phyloP scores from a whole-genome alignment of 1,140 invertebrate species.

The Drosophila saltans region DNA sequence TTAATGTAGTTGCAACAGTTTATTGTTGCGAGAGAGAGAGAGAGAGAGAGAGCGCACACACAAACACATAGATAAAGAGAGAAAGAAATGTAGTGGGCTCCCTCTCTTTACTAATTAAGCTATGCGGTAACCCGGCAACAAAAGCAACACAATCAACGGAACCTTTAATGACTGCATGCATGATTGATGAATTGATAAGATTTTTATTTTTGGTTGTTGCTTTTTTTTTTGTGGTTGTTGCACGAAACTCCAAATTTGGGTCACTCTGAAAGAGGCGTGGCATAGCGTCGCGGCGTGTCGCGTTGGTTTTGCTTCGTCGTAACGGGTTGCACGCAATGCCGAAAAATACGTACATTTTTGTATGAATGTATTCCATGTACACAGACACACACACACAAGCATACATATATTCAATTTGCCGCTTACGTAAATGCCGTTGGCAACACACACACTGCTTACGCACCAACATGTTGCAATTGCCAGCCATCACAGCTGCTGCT shows the following conservation, averaged over 20 bases:
- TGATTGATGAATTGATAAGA: constrained; percentile 80
- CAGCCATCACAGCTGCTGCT: constrained; percentile 12
- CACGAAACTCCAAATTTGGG: constrained; percentile 60
- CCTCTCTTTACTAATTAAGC: background rate
- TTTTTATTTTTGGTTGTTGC: constrained; percentile 31
- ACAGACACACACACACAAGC: constrained; percentile 27
- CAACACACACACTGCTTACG: constrained; percentile 16
- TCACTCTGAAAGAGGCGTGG: constrained; percentile 66
- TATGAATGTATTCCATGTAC: constrained; percentile 19
- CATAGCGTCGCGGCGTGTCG: constrained; percentile 16
- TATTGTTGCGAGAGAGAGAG: constrained; percentile 41
- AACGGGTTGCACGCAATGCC: constrained; percentile 47
- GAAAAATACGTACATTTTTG: constrained; percentile 24
- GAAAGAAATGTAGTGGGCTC: background rate
- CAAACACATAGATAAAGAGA: constrained; percentile 16
- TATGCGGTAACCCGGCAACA: constrained; percentile 51
- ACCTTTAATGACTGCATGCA: constrained; percentile 77
- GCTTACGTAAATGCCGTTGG: constrained; percentile 21
- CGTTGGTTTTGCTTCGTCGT: background rate
- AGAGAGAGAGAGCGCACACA: background rate
- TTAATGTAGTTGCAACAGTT: constrained; percentile 3
- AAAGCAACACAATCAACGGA: constrained; percentile 41
- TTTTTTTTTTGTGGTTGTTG: constrained; percentile 30
- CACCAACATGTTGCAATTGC: constrained; percentile 6
- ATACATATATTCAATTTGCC: constrained; percentile 18